phyloP scores from a whole-genome alignment of 2,888 invertebrate species.

The Amphipoea oculea region DNA sequence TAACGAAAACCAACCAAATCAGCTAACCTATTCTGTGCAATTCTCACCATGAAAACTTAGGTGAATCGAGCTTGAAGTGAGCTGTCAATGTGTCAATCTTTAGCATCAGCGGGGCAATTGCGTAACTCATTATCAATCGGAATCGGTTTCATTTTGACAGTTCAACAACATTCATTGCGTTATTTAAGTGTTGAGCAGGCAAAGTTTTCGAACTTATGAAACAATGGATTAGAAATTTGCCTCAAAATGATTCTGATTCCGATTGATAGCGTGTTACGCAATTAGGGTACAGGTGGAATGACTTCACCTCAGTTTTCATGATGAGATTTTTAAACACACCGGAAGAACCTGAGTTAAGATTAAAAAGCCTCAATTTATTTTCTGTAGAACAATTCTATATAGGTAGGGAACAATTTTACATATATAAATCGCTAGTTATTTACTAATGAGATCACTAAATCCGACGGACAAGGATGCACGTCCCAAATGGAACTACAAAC shows the following conservation, averaged over 20 bases:
- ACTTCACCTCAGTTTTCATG: too few relatives aligned
- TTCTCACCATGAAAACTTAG: background rate
- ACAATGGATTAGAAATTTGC: too few relatives aligned
- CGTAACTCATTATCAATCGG: too few relatives aligned
- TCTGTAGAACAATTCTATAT: background rate
- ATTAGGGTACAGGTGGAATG: too few relatives aligned
- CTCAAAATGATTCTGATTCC: too few relatives aligned
- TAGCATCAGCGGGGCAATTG: too few relatives aligned
- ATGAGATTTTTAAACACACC: rapidly evolving
- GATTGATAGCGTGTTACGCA: too few relatives aligned
- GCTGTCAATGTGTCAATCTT: background rate
- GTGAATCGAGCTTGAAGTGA: background rate
- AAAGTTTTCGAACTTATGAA: too few relatives aligned
- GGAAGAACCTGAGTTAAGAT: background rate
- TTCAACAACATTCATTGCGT: too few relatives aligned
- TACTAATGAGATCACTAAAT: conserved; percentile 34
- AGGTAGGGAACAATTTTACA: background rate
- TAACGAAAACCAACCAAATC: background rate
- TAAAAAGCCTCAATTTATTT: background rate
- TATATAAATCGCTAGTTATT: background rate
- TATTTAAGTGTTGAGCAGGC: too few relatives aligned
- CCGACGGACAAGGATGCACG: conserved; percentile 9
- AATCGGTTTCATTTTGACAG: too few relatives aligned
- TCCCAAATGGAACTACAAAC: conserved; percentile 26
- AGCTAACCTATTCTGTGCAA: background rate